Base-by-base conservation (phyloP, 2,113 vertebrate species). In the Dasyprocta punctata region DNA sequence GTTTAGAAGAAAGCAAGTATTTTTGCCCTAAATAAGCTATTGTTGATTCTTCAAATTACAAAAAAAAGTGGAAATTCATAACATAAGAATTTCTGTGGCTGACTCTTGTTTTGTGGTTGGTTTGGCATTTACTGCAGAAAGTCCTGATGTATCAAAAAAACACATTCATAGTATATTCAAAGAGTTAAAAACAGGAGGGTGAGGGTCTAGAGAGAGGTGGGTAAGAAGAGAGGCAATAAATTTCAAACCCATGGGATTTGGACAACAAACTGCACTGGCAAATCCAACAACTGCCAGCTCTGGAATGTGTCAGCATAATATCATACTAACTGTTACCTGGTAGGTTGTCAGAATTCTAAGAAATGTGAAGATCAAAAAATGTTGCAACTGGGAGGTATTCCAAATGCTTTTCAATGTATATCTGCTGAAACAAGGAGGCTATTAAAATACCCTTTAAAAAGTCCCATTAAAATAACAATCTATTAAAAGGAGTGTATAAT, bases 241-340 rank as follows among this genome's bases (percentile, higher is more conserved):
- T 98, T 95, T 90, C 65, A 96, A 88, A n/a, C 58, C 93, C 86
- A 33, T 87, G 95, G 84, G 90, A 96, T 97, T 47, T 98, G 93
- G 97, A 93, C 97, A 97, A 95, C 87, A 94, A 87, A 73, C 96
- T 92, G 33, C 56, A 22, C 86, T 92, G 96, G 95, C 75, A 16
- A 94, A 98, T 98, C 97, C 98, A 98, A 97, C 94, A 98, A 95
- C 97, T 98, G 97, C 96, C 97, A 98, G 86, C 69, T 82, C 17
- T 97, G 97, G 94, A 98, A 96, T 97, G 96, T 97, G 98, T 97
- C 97, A 94, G 97, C 94, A 26, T 97, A 95, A 95, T 97, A 96
- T 97, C 97, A 96, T 63, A 96, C 83, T 98, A 98, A 97, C 97
- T 98, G 97, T 98, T 98, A 98, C 98, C 98, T 98, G 97, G 95